These are phyloP conservation scores for Picathartes gymnocephalus DNA, from an alignment of 2,113 vertebrate genomes.

Conservation along the genomic window DNA sequence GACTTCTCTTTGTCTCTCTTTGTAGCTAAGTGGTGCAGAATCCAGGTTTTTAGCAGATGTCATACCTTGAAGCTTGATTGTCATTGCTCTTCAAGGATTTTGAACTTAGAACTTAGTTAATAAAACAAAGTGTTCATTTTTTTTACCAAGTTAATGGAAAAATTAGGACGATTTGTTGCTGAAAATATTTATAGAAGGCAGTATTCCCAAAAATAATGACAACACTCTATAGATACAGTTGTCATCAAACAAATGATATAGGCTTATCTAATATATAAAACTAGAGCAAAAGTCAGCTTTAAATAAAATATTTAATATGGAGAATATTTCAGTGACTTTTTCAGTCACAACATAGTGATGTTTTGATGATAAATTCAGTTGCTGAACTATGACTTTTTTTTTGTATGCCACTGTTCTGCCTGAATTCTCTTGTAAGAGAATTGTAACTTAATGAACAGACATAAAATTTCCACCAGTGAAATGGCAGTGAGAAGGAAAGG, in stretches of 20 bases:
- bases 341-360: not conserved
- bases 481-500: not conserved
- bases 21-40: not conserved
- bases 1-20: not conserved
- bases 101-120: not conserved
- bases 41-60: not conserved
- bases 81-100: not conserved
- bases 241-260: not conserved
- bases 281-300: not conserved
- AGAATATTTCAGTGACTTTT: not conserved
- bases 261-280: constrained; percentile 15
- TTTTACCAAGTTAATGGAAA: not conserved
- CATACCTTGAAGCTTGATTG: not conserved
- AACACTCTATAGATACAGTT: not conserved
- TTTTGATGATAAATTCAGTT: not conserved
- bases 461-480: not conserved
- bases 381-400: not conserved
- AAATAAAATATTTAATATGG: constrained; percentile 22
- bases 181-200: not conserved
- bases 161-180: not conserved
- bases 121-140: not conserved
- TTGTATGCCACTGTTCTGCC: not conserved
- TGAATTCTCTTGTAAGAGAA: not conserved
- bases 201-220: not conserved
- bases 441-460: not conserved